Percentiles rank a stretch among this genome's conserved stretches.
Evolutionary conservation across 2,888 invertebrate species (phyloP).

Genomic region (Candidula unifasciata): DNA sequence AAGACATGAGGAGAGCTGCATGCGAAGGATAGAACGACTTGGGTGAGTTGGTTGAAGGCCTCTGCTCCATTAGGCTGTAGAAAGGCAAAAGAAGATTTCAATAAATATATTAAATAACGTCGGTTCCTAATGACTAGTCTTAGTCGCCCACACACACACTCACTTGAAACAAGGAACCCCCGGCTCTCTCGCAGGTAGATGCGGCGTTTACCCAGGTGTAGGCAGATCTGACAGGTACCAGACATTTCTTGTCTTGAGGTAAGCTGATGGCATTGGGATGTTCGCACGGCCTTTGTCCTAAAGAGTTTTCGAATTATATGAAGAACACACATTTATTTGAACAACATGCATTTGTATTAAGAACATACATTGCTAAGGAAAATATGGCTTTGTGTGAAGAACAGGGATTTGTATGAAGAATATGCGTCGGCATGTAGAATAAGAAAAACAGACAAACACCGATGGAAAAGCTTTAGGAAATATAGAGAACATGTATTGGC

Average conservation of each 20-base stretch:
- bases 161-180: slow-evolving; percentile 53
- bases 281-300: slow-evolving; percentile 41
- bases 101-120: too few species aligned
- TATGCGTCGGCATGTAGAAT: too few species aligned
- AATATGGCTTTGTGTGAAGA: neutral
- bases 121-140: too few species aligned
- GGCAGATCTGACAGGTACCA: slow-evolving; percentile 50
- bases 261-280: slow-evolving; percentile 48
- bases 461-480: too few species aligned
- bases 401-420: neutral
- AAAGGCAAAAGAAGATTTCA: too few species aligned
- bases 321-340: neutral
- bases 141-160: too few species aligned
- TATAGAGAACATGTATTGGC: too few species aligned
- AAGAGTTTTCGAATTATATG: neutral
- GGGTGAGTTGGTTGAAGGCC: too few species aligned
- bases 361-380: neutral
- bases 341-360: neutral
- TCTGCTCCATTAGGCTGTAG: too few species aligned
- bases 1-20: too few species aligned
- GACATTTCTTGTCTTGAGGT: slow-evolving; percentile 50
- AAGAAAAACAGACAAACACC: too few species aligned
- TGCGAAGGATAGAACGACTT: too few species aligned
- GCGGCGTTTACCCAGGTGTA: slow-evolving; percentile 52
- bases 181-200: slow-evolving; percentile 48